These are phyloP conservation scores for Deroplatys truncata DNA, from an alignment of 2,888 invertebrate genomes.

Conservation along the genomic window DNA sequence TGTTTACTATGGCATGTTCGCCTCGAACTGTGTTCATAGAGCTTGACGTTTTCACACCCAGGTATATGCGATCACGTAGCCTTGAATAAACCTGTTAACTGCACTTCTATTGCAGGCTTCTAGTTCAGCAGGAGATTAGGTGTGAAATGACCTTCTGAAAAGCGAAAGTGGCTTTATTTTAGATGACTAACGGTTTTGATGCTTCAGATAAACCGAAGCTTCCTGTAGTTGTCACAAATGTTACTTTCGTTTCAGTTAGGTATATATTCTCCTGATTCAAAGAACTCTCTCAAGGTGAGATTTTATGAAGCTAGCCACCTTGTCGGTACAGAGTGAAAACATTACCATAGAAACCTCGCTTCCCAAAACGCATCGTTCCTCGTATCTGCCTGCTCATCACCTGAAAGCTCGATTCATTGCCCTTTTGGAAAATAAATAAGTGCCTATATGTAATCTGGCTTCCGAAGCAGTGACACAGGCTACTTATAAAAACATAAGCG, in stretches of 20 bases:
- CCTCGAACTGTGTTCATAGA: neutral
- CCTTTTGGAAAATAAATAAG: too few species aligned
- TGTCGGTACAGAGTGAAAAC: neutral
- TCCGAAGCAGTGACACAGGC: too few species aligned
- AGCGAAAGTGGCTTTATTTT: neutral
- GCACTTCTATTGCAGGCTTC: neutral
- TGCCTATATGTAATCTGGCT: too few species aligned
- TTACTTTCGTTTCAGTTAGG: too few species aligned
- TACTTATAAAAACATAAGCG: too few species aligned
- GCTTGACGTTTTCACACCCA: neutral
- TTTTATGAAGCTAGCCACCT: neutral
- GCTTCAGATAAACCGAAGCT: neutral
- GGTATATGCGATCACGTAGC: neutral
- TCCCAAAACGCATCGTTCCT: too few species aligned
- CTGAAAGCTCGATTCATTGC: too few species aligned
- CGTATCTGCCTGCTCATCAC: too few species aligned
- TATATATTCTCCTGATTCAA: neutral
- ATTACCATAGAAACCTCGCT: too few species aligned
- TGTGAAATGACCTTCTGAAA: neutral
- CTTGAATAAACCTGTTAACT: neutral
- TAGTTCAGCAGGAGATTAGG: neutral
- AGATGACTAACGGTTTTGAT: neutral
- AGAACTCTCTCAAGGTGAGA: neutral
- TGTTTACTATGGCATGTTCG: neutral
- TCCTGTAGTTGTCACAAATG: neutral